These are phyloP conservation scores for Diabrotica balteata DNA, from an alignment of 2,888 invertebrate species.

Conservation along the genomic window DNA sequence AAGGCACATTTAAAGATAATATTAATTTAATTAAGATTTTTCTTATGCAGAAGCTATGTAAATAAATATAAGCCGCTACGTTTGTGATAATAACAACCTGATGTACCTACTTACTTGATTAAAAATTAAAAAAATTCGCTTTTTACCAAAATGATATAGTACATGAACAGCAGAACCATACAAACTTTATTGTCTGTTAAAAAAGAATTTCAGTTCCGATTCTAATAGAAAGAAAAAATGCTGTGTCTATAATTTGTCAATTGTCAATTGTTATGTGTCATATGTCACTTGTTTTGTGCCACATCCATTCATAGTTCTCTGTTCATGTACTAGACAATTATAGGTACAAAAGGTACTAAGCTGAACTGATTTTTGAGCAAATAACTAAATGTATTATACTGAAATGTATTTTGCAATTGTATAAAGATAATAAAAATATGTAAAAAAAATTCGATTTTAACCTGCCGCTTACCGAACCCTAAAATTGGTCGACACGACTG, in stretches of 20 bases:
- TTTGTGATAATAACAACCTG: constrained; percentile 44
- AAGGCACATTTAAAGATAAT: neutral
- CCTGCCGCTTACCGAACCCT: constrained; percentile 30
- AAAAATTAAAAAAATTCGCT: too few relatives aligned
- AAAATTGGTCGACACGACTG: constrained; percentile 28
- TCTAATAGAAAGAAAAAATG: too few relatives aligned
- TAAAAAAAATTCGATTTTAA: constrained; percentile 24
- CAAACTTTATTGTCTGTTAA: too few relatives aligned
- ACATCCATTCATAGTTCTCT: too few relatives aligned
- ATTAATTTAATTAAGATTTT: neutral
- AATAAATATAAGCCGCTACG: constrained; percentile 38
- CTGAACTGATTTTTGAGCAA: constrained; percentile 16
- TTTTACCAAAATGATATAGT: too few relatives aligned
- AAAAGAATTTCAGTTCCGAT: too few relatives aligned
- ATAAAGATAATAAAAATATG: constrained; percentile 12
- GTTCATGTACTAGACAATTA: too few relatives aligned
- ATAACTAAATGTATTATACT: constrained; percentile 14
- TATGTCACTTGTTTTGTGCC: too few relatives aligned
- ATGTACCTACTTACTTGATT: constrained; percentile 29
- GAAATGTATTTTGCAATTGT: neutral
- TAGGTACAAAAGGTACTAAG: constrained; percentile 1
- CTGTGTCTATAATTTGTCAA: too few relatives aligned
- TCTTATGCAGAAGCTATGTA: constrained; percentile 9
- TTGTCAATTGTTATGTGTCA: too few relatives aligned
- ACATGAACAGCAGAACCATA: too few relatives aligned